Evolutionary conservation across 2,797 vertebrate species (phyloP).

Genomic region (Todus mexicanus): DNA sequence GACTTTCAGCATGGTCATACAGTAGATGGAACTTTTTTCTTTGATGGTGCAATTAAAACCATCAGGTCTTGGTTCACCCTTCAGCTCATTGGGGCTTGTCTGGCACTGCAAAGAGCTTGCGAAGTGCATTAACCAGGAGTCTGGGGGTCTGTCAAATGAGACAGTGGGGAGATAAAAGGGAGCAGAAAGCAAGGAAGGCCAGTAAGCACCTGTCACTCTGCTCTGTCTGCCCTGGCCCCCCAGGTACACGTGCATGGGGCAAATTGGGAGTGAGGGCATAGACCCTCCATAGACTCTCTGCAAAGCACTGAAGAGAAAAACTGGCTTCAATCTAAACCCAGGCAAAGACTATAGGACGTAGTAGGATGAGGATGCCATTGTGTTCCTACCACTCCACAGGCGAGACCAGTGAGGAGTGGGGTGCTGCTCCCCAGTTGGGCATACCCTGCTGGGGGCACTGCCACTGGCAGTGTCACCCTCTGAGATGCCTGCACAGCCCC

Average conservation of each 20-base stretch:
- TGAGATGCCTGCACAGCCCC: not conserved
- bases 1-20: not conserved
- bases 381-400: not conserved
- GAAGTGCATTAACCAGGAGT: not conserved
- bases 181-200: not conserved
- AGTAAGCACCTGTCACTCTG: not conserved
- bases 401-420: not conserved
- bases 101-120: not conserved
- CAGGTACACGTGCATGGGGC: rapidly evolving
- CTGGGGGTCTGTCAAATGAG: not conserved
- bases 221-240: not conserved
- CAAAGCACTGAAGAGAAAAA: not conserved
- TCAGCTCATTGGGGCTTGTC: not conserved
- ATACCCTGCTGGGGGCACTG: not conserved
- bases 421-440: not conserved
- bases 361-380: no score
- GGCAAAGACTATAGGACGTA: not conserved
- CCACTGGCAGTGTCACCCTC: rapidly evolving
- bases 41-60: not conserved
- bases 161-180: not conserved
- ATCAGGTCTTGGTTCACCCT: not conserved
- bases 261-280: not conserved
- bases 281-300: not conserved
- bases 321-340: not conserved
- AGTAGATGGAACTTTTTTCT: not conserved